Base-by-base conservation (phyloP, 2,113 vertebrate species). In the Aegithalos caudatus region DNA sequence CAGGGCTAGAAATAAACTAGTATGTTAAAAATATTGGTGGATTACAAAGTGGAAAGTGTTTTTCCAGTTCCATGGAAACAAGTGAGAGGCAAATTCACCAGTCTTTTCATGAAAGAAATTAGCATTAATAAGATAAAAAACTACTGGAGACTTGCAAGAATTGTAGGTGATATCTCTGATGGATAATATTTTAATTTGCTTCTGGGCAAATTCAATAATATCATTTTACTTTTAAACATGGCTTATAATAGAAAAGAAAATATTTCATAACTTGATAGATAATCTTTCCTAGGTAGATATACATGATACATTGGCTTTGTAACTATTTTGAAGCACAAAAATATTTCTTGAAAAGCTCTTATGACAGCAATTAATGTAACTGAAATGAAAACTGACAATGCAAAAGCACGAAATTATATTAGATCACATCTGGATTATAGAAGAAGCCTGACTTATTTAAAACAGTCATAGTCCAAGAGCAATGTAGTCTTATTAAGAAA, bases 161-260 rank as follows among this genome's bases (percentile, higher is more conserved):
- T 42, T 64, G n/a, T 79, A 83, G 35, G 37, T 71, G 81, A 92
- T 88, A 45, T 28, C 22, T 86, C 48, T 96, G 83, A 96, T 61
- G 48, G 93, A 92, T 96, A 88, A 94, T 93, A 87, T 86, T 96
- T 94, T 77, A 94, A 85, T 88, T 94, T 94, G 44, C 84, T 62
- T 95, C 40, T 18, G 83, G 84, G 65, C 62, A 81, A 89, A 25
- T 76, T 93, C 86, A 94, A 90, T 94, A 91, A 38, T 58, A 81
- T 62, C 37, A 42, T 83, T 92, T 93, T 93, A 61, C 2, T 81
- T 85, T 95, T 77, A 91, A 81, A 60, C 27, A 31, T 91, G 81
- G 66, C 69, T 89, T 90, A 82, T 16, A 64, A 71, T 69, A 44
- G 23, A 77, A 84, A 66, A 79, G 38, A 69, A 92, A 90, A 69